These are phyloP conservation scores for Grantiella picta DNA, from an alignment of 2,113 vertebrate genomes.

Conservation along the genomic window DNA sequence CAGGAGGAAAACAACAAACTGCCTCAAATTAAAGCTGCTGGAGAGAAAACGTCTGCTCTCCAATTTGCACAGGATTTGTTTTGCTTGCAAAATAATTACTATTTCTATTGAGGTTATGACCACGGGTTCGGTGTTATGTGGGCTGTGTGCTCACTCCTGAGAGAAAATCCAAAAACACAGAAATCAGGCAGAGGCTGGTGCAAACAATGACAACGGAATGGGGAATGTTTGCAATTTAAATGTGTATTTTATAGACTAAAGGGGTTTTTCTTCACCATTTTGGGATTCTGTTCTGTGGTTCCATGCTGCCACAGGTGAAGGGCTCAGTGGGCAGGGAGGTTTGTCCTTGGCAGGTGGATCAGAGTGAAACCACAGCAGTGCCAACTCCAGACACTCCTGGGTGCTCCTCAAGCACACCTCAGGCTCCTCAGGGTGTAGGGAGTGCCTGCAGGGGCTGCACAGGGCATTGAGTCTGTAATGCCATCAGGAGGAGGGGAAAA, in stretches of 20 bases:
- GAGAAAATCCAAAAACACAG: background rate
- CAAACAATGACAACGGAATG: background rate
- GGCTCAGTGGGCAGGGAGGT: rapidly evolving
- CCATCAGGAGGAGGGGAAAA: background rate
- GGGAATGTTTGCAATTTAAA: background rate
- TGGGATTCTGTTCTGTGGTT: background rate
- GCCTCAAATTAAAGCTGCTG: background rate
- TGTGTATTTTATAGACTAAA: background rate
- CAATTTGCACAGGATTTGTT: background rate
- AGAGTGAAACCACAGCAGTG: rapidly evolving
- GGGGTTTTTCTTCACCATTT: rapidly evolving
- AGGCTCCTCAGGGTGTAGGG: background rate
- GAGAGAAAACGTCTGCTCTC: background rate
- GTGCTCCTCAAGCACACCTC: background rate
- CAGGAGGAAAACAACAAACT: background rate
- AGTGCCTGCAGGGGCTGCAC: background rate
- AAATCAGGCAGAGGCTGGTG: background rate
- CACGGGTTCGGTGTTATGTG: rapidly evolving
- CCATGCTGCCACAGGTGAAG: background rate
- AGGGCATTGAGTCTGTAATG: background rate
- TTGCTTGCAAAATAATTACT: background rate
- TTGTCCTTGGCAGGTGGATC: background rate
- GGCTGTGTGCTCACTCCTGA: background rate
- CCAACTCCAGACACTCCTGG: background rate
- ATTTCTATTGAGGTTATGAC: background rate